Percentiles rank a stretch among this genome's conserved stretches.
Conservation (phyloP, 2,888 invertebrate species). For the Netelia virgata region DNA sequence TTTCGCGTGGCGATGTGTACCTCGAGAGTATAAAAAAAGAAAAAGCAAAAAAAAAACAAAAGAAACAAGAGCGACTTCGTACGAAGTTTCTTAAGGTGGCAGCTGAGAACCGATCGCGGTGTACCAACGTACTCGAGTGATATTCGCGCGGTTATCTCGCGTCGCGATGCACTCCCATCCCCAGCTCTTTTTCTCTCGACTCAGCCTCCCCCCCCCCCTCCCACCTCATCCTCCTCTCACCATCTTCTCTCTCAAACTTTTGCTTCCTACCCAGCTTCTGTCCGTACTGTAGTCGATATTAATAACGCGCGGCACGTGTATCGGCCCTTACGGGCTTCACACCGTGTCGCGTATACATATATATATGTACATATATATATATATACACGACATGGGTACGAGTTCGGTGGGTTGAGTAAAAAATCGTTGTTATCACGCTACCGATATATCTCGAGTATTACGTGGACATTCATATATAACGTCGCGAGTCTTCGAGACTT, state of each 20-base stretch:
- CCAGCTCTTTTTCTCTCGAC: constrained; percentile 1
- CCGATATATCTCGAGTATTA: not conserved
- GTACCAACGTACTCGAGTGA: constrained; percentile 71
- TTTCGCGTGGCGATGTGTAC: constrained; percentile 60
- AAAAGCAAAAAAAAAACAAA: constrained; percentile 66
- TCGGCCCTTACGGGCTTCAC: constrained; percentile 66
- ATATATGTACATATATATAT: constrained; percentile 6
- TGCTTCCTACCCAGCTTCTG: constrained; percentile 24
- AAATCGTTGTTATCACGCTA: constrained; percentile 40
- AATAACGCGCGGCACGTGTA: constrained; percentile 80
- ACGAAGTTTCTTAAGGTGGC: constrained; percentile 66
- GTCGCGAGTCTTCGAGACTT: not conserved
- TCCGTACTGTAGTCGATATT: constrained; percentile 70
- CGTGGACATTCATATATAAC: not conserved
- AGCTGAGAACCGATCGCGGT: constrained; percentile 75
- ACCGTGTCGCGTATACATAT: not conserved
- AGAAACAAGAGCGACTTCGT: constrained; percentile 27
- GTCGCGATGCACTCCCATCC: constrained; percentile 61
- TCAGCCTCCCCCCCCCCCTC: not conserved
- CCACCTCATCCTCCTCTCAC: too few species aligned
- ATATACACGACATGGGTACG: not conserved
- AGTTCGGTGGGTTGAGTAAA: constrained; percentile 4
- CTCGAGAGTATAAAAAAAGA: constrained; percentile 64
- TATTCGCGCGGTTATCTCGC: constrained; percentile 65
- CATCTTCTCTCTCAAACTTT: not conserved